These are phyloP conservation scores for Philantomba maxwellii DNA, from an alignment of 2,113 vertebrate genomes.

Conservation along the genomic window DNA sequence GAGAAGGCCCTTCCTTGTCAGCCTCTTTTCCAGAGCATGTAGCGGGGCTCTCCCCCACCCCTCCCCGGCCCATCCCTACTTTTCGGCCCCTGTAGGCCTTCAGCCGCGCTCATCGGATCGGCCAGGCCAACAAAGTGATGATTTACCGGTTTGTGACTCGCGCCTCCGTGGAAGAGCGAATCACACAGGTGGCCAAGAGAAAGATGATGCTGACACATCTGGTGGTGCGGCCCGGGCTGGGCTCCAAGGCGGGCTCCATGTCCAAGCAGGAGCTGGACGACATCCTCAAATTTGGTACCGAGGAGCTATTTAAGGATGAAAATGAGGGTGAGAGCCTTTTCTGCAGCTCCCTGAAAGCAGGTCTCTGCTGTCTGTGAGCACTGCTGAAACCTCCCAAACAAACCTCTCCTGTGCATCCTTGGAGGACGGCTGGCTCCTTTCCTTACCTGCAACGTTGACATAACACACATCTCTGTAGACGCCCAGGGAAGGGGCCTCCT, in stretches of 20 bases:
- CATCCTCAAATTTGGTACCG: constrained; percentile 97
- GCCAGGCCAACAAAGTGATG: constrained; percentile 98
- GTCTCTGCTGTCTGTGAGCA: not conserved
- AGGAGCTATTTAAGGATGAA: constrained; percentile 96
- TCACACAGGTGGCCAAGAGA: constrained; percentile 96
- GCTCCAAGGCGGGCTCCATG: constrained; percentile 97
- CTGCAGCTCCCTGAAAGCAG: not conserved
- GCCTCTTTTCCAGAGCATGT: not conserved
- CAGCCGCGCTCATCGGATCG: constrained; percentile 94
- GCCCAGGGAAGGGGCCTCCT: not conserved
- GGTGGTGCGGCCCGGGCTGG: constrained; percentile 93
- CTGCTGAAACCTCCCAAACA: not conserved
- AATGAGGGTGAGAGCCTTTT: constrained; percentile 83
- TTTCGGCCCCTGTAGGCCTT: constrained; percentile 82
- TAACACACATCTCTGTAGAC: not conserved
- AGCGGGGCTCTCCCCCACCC: not conserved
- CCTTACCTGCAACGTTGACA: not conserved
- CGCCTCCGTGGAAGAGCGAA: constrained; percentile 94
- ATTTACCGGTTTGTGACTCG: constrained; percentile 97
- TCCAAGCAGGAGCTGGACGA: constrained; percentile 96
- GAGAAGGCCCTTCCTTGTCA: not conserved
- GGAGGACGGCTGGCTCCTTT: not conserved
- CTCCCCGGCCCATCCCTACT: not conserved
- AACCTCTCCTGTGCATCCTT: not conserved
- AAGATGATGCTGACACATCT: constrained; percentile 98